These are phyloP conservation scores for Meriones psammophilus DNA, from an alignment of 2,797 vertebrate species.

Conservation along the genomic window DNA sequence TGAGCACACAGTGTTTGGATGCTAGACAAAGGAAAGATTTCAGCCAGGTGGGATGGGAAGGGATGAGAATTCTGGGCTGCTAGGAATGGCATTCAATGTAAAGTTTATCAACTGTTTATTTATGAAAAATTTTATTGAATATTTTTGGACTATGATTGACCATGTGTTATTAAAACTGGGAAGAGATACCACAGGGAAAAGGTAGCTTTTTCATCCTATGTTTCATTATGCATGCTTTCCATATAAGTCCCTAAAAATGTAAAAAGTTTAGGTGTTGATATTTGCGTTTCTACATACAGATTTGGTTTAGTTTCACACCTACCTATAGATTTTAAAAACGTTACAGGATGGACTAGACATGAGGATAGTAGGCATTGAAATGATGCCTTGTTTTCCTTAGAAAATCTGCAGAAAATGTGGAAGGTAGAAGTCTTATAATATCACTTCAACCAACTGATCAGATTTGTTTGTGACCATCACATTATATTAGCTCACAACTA, in stretches of 20 bases:
- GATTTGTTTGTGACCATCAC: not conserved
- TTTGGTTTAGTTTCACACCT: slow-evolving; percentile 35
- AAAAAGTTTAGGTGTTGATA: not conserved
- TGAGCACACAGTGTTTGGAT: not conserved
- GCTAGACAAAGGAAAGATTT: not conserved
- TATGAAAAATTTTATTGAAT: not conserved
- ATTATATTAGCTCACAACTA: slow-evolving; percentile 44
- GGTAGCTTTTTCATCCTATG: not conserved
- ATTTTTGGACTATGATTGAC: not conserved
- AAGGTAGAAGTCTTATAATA: slow-evolving; percentile 9
- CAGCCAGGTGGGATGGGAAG: not conserved
- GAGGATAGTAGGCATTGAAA: not conserved
- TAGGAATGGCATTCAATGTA: not conserved
- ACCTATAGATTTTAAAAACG: not conserved
- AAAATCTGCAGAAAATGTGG: slow-evolving; percentile 26
- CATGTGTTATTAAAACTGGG: not conserved
- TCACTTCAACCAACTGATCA: not conserved
- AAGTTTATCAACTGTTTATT: not conserved
- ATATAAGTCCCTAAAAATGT: not conserved
- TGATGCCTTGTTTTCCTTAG: slow-evolving; percentile 1
- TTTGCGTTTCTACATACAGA: slow-evolving; percentile 6
- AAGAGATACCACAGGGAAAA: not conserved
- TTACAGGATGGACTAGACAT: not conserved
- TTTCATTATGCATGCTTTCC: slow-evolving; percentile 39
- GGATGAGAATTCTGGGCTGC: not conserved